Evolutionary conservation across 2,113 vertebrate genomes (phyloP), one percentile per base, ranked within the genome.

Genomic region (Nestor notabilis): DNA sequence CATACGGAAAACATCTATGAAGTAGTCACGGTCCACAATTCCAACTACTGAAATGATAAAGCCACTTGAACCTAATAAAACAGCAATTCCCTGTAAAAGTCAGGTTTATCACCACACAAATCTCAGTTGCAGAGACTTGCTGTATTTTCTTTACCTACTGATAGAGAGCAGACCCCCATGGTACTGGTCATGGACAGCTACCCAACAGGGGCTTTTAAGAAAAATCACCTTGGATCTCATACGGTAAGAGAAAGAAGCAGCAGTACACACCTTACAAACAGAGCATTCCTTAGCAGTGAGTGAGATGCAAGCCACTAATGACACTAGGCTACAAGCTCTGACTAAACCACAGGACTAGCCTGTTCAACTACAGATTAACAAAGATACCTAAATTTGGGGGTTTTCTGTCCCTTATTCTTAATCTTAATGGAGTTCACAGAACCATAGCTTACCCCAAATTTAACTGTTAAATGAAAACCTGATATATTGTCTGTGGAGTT

Each of bases 11-110:
- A 60, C 10, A 29, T 7, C 43, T 49, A 23, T 14, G 29, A 64
- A 72, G 14, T 24, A 69, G 56, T 41, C 68, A 41, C 2, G 0
- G 46, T 25, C 37, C 27, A 23, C 1, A 0, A 61, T 31, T 75
- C 58, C 53, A 52, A 43, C 37, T 64, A 46, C 44, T 31, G 8
- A 80, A 31, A 74, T 16, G 6, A 60, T 11, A 27, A 33, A 64
- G 44, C 72, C 66, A 60, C 33, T 15, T 11, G 37, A 84, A 78
- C 9, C 17, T 75, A 89, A 65, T 13, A 33, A 52, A 74, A 28
- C 10, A 53, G 55, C n/a, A 58, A 20, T 28, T 66, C 17, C 18
- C 28, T 46, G 11, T 17, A 77, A 43, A 31, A 88, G 25, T 14
- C 44, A 61, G 19, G 75, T 60, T 83, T 33, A 68, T 50, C 47